A percentile compares a stretch with the other conserved stretches of the same genome.
Conservation (phyloP, 2,888 invertebrate genomes). For the Dynastes grantii region DNA sequence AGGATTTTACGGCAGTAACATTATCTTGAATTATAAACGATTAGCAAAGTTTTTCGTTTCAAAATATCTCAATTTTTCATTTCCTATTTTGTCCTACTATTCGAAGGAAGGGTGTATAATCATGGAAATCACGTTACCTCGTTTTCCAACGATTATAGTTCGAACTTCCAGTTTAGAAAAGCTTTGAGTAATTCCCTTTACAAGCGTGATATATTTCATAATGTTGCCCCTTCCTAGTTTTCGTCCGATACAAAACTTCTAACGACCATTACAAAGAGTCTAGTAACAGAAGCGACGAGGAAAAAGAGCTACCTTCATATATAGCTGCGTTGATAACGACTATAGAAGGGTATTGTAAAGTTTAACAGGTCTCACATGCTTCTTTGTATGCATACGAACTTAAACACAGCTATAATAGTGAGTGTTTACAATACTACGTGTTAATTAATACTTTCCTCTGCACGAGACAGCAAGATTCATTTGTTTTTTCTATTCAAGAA, state of each 20-base stretch:
- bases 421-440: conserved; percentile 1
- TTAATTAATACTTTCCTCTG: conserved; percentile 24
- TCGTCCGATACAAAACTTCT: conserved; percentile 40
- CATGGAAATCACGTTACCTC: conserved; percentile 21
- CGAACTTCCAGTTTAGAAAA: conserved; percentile 36
- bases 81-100: neutral
- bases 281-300: neutral
- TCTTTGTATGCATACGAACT: conserved; percentile 12
- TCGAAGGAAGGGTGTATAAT: neutral
- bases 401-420: no score
- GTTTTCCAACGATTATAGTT: conserved; percentile 17
- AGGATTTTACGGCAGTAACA: neutral
- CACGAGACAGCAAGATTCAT: neutral
- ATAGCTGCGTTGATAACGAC: conserved; percentile 9
- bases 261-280: conserved; percentile 43
- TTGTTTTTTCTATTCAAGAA: conserved; percentile 2
- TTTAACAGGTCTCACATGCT: conserved; percentile 15
- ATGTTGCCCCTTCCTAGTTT: conserved; percentile 1
- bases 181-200: conserved; percentile 43
- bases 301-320: neutral
- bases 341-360: neutral
- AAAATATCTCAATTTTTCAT: neutral
- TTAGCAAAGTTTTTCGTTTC: neutral
- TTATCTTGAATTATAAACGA: neutral
- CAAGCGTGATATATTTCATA: conserved; percentile 47